Evolutionary conservation across 37 sponge, comb jelly and placozoan genomes (phyloP), one percentile per base, ranked within the genome.

Genomic region (Ianthella basta): DNA sequence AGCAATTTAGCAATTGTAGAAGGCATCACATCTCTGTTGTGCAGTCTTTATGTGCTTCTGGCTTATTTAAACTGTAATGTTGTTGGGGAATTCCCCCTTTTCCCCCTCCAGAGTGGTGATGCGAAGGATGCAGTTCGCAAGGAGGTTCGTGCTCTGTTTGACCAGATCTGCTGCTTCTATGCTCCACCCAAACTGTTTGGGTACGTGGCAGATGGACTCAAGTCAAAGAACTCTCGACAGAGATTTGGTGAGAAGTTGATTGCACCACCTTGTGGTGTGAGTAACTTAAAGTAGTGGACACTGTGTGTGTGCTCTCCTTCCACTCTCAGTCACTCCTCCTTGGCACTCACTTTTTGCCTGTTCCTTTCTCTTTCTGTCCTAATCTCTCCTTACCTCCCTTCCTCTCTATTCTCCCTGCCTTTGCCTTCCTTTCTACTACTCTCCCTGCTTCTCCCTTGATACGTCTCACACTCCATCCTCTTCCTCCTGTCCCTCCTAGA

Each of bases 41-140:
- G 8, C 50, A 10, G 50, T 44, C 6, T 44, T 3, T 44, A 44
- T 44, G 50, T 44, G 50, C 50, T 3, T 44, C 3, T 10, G 6
- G 6, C 50, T 44, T 44, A 44, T 44, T 3, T 44, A 44, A 44
- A 10, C 3, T 8, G 50, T 44, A 10, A 44, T 44, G 50, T 44
- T 8, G n/a, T 8, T 44, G 50, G 50, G 50, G 50, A 8, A 44
- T 44, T 44, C 8, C 50, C 50, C 56, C 15, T 79, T 4, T 60
- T n/a, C 20, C 21, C 56, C 36, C n/a, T 84, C 19, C 54, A 95
- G 93, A 82, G 95, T 74, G 97, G 97, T 10, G 97, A 97, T 77
- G 54, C 91, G 29, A 97, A 97, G 84, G 97, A 97, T 35, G 87
- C 91, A 40, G 95, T 97, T 61, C 66, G 97, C 33, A 94, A 94